Conservation (phyloP, 2,888 invertebrate species). For the Furcula furcula region DNA sequence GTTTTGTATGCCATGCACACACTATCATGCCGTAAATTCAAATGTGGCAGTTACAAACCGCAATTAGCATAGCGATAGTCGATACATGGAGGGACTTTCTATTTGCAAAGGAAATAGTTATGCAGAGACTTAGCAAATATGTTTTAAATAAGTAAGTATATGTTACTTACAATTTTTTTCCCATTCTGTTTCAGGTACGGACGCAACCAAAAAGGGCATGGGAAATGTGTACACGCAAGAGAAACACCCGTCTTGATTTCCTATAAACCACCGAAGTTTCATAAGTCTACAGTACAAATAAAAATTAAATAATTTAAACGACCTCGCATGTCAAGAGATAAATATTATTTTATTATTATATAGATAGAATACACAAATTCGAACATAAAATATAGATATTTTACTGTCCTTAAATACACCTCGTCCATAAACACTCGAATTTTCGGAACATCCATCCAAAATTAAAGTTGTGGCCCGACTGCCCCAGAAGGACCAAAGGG, state of each 20-base stretch:
- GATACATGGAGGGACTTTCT: slow-evolving; percentile 44
- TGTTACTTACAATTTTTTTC: slow-evolving; percentile 20
- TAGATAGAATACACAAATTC: slow-evolving; percentile 10
- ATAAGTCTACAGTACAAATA: slow-evolving; percentile 55
- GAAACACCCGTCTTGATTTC: slow-evolving; percentile 55
- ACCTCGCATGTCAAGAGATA: slow-evolving; percentile 57
- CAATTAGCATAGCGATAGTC: slow-evolving; percentile 67
- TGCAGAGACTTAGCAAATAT: slow-evolving; percentile 30
- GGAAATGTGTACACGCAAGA: slow-evolving; percentile 78
- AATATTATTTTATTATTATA: slow-evolving; percentile 29
- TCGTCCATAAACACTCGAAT: no score
- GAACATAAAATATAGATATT: no score
- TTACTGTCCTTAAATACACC: no score
- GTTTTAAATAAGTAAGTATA: slow-evolving; percentile 4
- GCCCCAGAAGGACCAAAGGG: no score
- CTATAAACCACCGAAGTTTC: slow-evolving; percentile 33
- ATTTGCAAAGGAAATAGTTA: slow-evolving; percentile 35
- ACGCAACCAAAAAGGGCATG: slow-evolving; percentile 56
- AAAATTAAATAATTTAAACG: slow-evolving; percentile 32
- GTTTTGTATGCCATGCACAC: slow-evolving; percentile 61
- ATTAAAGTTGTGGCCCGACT: no score
- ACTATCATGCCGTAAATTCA: slow-evolving; percentile 60
- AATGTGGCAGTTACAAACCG: slow-evolving; percentile 68
- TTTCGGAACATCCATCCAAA: no score
- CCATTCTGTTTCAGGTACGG: slow-evolving; percentile 59